Conservation (phyloP, 2,888 invertebrate species). For the Trilocha varians region DNA sequence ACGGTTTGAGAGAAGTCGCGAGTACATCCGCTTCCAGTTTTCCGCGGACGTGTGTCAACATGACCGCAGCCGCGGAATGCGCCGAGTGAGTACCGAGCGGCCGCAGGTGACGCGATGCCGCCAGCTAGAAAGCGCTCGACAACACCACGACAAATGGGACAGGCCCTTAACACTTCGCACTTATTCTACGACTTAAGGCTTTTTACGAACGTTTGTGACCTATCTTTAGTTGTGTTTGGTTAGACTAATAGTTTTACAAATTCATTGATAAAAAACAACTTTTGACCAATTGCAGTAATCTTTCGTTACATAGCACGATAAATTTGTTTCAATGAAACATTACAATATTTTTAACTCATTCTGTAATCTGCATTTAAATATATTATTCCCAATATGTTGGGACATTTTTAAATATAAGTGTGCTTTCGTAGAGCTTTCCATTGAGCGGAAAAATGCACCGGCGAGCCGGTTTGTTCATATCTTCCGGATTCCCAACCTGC, state of each 20-base stretch:
- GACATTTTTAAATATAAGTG: background rate
- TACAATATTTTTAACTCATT: no score
- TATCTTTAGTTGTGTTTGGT: no score
- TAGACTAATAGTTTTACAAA: no score
- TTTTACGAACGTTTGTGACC: background rate
- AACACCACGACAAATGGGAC: conserved; percentile 15
- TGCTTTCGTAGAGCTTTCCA: conserved; percentile 62
- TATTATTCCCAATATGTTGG: background rate
- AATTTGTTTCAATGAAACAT: no score
- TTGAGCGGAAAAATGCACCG: conserved; percentile 69
- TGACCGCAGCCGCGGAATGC: conserved; percentile 36
- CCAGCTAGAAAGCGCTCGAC: conserved; percentile 48
- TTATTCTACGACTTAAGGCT: conserved; percentile 7
- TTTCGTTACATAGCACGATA: no score
- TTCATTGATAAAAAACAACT: no score
- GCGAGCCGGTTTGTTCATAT: conserved; percentile 64
- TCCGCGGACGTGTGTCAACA: conserved; percentile 7
- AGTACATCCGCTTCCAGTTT: conserved; percentile 14
- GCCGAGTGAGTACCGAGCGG: conserved; percentile 27
- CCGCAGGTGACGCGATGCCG: conserved; percentile 24
- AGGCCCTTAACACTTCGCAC: conserved; percentile 17
- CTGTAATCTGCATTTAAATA: background rate
- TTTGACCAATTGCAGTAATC: no score
- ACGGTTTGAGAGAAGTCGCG: conserved; percentile 1
- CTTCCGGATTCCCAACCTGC: conserved; percentile 73